Base-by-base conservation (phyloP, 1,140 invertebrate genomes). In the Drosophila ironensis region DNA sequence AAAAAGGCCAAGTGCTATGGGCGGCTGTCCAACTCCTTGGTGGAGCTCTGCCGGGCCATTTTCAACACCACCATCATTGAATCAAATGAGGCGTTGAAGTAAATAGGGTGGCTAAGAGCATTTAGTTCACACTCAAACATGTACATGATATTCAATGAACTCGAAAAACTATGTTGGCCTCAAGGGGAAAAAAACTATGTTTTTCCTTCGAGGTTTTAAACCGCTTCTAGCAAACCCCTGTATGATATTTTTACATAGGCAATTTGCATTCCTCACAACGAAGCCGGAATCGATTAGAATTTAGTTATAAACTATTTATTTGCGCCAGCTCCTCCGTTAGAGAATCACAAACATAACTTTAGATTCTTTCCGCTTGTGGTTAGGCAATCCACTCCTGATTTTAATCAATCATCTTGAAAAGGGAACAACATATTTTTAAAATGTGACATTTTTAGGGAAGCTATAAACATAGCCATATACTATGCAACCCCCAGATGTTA, bases 1-100 rank as follows among this genome's bases (percentile, higher is more conserved):
- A 94, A 93, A 16, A 98, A 98, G 89, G 92, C 92, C 17, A 50
- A 45, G 14, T 60, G 44, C 35, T 88, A 86, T 50, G 72, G 77
- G 0, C 64, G 73, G 1, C 12, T 89, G 7, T 89, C 89, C 8
- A 71, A 72, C 44, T 70, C 56, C 6, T 35, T 89, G 16, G 87
- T 90, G 0, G 69, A 78, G 22, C 40, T 89, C 6, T 90, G 89
- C 28, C 74, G 88, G 27, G 77, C 75, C n/a, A 64, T 90, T 17
- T 90, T 90, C 16, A 86, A 89, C 38, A 88, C 89, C 14, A 76
- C 86, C 9, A 78, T 90, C 11, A 87, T 90, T 33, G 88, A 90
- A 37, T 63, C 75, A 5, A 89, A 81, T 41, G 82, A 86, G 28
- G 28, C 54, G 27, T 42, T 84, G 4, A 69, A 87, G 35, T 87